These are phyloP conservation scores for Polypterus senegalus DNA, from an alignment of 2,113 vertebrate genomes.

Conservation along the genomic window DNA sequence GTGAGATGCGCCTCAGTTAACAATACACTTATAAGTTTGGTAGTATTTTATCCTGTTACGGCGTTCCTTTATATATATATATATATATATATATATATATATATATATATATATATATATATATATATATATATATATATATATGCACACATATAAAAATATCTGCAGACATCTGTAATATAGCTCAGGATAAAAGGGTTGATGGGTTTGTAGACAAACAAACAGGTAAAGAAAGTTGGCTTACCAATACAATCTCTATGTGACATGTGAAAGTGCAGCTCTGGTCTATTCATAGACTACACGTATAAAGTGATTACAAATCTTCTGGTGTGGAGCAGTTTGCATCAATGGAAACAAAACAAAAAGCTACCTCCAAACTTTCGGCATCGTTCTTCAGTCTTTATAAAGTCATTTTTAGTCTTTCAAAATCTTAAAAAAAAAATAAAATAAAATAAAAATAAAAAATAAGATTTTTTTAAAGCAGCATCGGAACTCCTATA, in stretches of 20 bases:
- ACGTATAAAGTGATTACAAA: slow-evolving; percentile 59
- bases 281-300: slow-evolving; percentile 52
- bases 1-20: slow-evolving; percentile 45
- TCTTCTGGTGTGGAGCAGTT: slow-evolving; percentile 53
- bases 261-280: slow-evolving; percentile 49
- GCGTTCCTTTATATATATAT: background rate
- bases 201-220: slow-evolving; percentile 44
- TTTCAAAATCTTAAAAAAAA: background rate
- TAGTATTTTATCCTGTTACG: background rate
- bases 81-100: slow-evolving; percentile 1
- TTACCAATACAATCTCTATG: slow-evolving; percentile 46
- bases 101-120: background rate
- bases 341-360: slow-evolving; percentile 43
- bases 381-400: too few species aligned
- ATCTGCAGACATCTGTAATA: slow-evolving; percentile 47
- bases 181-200: slow-evolving; percentile 49
- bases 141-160: slow-evolving; percentile 23
- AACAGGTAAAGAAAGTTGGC: slow-evolving; percentile 48
- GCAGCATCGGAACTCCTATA: slow-evolving; percentile 47
- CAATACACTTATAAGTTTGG: slow-evolving; percentile 7
- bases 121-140: background rate
- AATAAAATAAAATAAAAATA: slow-evolving; percentile 20
- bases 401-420: slow-evolving; percentile 23
- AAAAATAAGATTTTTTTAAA: slow-evolving; percentile 32
- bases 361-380: background rate